Base-by-base conservation (phyloP, 2,797 vertebrate species). In the Trichosurus vulpecula region DNA sequence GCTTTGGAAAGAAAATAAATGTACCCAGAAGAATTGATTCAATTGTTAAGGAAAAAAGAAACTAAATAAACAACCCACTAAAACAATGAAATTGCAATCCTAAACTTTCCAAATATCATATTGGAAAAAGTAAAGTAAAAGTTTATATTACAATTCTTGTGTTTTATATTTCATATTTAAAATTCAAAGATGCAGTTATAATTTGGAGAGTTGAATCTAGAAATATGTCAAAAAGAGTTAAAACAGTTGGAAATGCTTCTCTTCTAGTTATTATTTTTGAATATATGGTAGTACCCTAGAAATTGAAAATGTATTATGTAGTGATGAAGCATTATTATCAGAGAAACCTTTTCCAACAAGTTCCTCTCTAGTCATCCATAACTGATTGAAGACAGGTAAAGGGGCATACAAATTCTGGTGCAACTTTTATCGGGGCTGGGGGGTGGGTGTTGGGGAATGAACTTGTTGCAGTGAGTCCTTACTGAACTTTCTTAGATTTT, bases 61-160 rank as follows among this genome's bases (percentile, higher is more conserved):
- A 6, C 90, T n/a, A 98, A 94, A 0, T 53, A 96, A 97, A 97
- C 91, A 96, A 94, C 8, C 1, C 3, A 58, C 14, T 35, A 89
- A 41, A 90, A 52, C 4, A 89, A 47, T 6, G 10, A 13, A 52
- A n/a, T 87, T 0, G 8, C 51, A 94, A 10, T 94, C 91, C 81
- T 89, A 95, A 95, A 91, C 47, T 92, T 96, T 57, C 93, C 53
- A 89, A 10, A 27, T 91, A 90, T 95, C 3, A 55, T 90, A 92
- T 90, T 27, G 22, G 11, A 87, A 93, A 95, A 95, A 31, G 0
- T 41, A 53, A 94, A 94, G 92, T 94, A 54, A 94, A 94, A n/a
- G 12, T 52, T 30, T 90, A 53, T 41, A 31, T 35, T 52, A 35
- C 53, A 53, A 81, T 10, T 81, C 9, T 22, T 0, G 25, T 90